Evolutionary conservation across 30 jellyfish, hydroid and myxozoan genomes (phyloP), one percentile per base, ranked within the genome.

Genomic region (Calvadosia cruxmelitensis): DNA sequence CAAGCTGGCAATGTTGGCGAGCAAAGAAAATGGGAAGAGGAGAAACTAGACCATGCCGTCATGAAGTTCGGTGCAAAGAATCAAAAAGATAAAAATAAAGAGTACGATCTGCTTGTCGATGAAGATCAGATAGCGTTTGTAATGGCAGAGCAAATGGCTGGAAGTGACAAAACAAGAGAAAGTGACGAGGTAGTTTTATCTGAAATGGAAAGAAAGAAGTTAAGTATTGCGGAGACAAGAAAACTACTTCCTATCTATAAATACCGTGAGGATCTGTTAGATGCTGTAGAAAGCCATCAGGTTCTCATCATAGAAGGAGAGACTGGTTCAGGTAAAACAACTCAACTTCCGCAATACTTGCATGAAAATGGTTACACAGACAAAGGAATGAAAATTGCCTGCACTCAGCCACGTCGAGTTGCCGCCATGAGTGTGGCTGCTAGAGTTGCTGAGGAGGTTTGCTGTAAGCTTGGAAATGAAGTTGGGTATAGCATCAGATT

Each of bases 351-450:
- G 13, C 99, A 92, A 42, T 92, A 92, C 71, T 82, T 92, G 27
- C 64, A 53, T 73, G 99, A 92, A 73, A 96, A 92, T 24, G 99
- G 99, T 20, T 92, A 68, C 36, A 92, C 99, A 0, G 84, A 84
- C 52, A 94, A 80, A 0, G 89, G 92, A 30, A 79, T 71, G 92
- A 92, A 84, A 68, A 63, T 92, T 67, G 99, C 95, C 0, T 92
- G 99, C 69, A 92, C 99, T 0, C 99, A 92, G 61, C 99, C 99
- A 27, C 78, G 99, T 20, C 93, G 99, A 31, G 99, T 92, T 33
- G 99, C 99, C 5, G 99, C 99, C 0, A 92, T 92, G 99, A 84
- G 96, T 67, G 99, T 92, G 3, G 99, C 99, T 42, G 99, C 99
- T 24, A 79, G 99, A 3, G 99, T 92, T n/a, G 95, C 96, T 3